Conservation (phyloP, 2,113 vertebrate genomes). For the Synodontis membranacea region DNA sequence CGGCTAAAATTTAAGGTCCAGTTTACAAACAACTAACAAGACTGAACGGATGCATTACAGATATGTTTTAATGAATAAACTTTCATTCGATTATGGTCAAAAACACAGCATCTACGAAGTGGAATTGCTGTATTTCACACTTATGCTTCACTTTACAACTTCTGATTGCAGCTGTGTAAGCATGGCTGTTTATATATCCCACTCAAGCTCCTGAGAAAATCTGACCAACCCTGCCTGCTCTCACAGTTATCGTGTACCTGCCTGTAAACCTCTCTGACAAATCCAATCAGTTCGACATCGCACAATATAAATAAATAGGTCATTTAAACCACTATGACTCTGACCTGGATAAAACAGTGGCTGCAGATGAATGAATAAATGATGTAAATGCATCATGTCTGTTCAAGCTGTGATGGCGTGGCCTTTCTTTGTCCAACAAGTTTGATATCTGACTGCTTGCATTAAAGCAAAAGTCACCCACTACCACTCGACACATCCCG, state of each 20-base stretch:
- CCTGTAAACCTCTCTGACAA: neutral
- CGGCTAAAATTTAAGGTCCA: neutral
- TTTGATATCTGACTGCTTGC: neutral
- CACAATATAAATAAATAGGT: neutral
- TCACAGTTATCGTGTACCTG: neutral
- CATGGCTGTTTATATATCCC: neutral
- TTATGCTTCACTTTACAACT: neutral
- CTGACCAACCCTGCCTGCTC: neutral
- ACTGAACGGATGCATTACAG: neutral
- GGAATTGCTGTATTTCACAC: neutral
- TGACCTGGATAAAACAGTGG: neutral
- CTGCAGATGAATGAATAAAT: neutral
- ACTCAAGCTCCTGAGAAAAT: neutral
- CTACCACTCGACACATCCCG: neutral
- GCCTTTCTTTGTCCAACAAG: neutral
- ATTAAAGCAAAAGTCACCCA: neutral
- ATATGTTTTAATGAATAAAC: neutral
- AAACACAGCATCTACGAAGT: neutral
- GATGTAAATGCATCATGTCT: neutral
- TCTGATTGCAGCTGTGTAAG: neutral
- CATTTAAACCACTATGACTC: neutral
- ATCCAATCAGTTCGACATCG: neutral
- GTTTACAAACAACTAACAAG: neutral
- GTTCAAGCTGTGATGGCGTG: neutral
- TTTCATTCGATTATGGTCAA: neutral